phyloP scores from a whole-genome alignment of 2,797 vertebrate species.

The Clarias pachynema region DNA sequence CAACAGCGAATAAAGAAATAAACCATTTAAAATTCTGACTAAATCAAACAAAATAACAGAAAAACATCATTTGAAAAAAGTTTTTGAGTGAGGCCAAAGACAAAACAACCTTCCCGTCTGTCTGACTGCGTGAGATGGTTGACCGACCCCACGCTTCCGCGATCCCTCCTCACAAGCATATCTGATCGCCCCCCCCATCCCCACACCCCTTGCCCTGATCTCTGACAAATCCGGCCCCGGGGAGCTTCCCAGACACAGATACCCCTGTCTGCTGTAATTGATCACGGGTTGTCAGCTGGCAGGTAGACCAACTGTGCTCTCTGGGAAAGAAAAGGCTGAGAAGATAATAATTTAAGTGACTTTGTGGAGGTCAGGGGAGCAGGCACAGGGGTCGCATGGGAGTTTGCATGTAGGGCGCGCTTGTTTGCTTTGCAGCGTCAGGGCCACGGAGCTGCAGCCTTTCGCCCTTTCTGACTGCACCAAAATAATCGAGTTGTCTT shows the following conservation, averaged over 20 bases:
- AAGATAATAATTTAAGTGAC: slow-evolving; percentile 66
- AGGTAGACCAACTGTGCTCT: slow-evolving; percentile 66
- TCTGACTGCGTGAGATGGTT: slow-evolving; percentile 67
- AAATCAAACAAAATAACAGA: too few species aligned
- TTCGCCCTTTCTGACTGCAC: slow-evolving; percentile 16
- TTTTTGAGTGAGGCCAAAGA: slow-evolving; percentile 65
- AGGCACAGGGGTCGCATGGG: slow-evolving; percentile 62
- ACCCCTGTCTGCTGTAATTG: slow-evolving; percentile 63
- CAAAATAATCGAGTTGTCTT: slow-evolving; percentile 30
- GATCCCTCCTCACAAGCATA: slow-evolving; percentile 38
- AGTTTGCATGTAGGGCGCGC: slow-evolving; percentile 58
- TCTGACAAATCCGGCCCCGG: slow-evolving; percentile 69
- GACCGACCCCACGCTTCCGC: slow-evolving; percentile 60
- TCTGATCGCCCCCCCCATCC: slow-evolving; percentile 37
- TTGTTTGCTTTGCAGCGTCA: slow-evolving; percentile 55
- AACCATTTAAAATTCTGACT: too few species aligned
- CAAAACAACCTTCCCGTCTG: slow-evolving; percentile 73
- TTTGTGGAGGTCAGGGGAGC: slow-evolving; percentile 66
- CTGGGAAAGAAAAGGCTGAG: slow-evolving; percentile 48
- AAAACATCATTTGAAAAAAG: neutral
- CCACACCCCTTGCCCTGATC: slow-evolving; percentile 53
- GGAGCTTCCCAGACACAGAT: slow-evolving; percentile 64
- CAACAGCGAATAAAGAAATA: neutral
- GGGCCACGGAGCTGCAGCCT: slow-evolving; percentile 31
- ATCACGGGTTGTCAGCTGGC: slow-evolving; percentile 74